These are phyloP conservation scores for Drosophila subobscura DNA, from an alignment of 1,140 invertebrate species.

Conservation along the genomic window DNA sequence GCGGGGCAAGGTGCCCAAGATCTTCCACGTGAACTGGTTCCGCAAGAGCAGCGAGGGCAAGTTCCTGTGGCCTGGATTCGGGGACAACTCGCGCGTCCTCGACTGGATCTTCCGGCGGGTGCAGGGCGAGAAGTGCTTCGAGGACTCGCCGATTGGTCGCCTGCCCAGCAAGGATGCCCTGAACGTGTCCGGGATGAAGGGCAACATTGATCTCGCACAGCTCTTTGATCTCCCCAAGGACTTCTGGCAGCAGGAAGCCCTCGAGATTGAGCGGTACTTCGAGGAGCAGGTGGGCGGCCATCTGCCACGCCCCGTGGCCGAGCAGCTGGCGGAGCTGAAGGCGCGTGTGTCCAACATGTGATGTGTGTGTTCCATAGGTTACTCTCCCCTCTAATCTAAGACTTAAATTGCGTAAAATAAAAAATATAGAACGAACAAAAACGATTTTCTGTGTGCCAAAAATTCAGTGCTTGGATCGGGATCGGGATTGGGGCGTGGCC, in stretches of 20 bases:
- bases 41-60: constrained; percentile 89
- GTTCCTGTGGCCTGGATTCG: constrained; percentile 97
- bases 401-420: constrained; percentile 65
- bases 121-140: constrained; percentile 88
- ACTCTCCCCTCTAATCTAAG: constrained; percentile 62
- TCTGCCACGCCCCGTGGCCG: constrained; percentile 90
- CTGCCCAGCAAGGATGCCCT: constrained; percentile 88
- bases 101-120: constrained; percentile 94
- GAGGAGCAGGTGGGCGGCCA: constrained; percentile 94
- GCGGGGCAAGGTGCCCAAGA: constrained; percentile 88
- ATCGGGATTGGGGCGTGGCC: constrained; percentile 38
- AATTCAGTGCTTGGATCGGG: neutral
- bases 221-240: constrained; percentile 94
- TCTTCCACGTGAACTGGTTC: constrained; percentile 98
- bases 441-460: constrained; percentile 37
- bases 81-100: constrained; percentile 94
- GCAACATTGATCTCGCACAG: constrained; percentile 88
- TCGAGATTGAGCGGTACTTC: constrained; percentile 94
- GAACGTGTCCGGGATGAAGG: constrained; percentile 88
- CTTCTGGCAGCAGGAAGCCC: constrained; percentile 96
- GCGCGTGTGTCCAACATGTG: constrained; percentile 85
- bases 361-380: constrained; percentile 73
- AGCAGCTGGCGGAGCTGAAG: constrained; percentile 90
- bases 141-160: constrained; percentile 90
- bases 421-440: constrained; percentile 39